Conservation (phyloP, 2,797 vertebrate species). For the Triplophysa bombifrons region DNA sequence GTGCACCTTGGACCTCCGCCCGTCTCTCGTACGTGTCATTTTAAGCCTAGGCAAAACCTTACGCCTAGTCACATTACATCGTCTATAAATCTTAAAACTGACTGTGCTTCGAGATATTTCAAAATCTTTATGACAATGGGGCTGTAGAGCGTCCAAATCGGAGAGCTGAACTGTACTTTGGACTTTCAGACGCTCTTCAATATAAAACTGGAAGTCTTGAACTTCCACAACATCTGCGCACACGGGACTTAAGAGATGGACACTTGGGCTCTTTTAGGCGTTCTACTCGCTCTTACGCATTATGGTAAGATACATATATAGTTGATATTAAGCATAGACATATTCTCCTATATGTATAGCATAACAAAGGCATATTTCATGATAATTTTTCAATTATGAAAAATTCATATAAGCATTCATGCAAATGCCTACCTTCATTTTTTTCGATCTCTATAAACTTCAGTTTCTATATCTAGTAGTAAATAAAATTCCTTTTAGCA, state of each 20-base stretch:
- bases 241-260: conserved; percentile 58
- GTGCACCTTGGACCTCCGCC: conserved; percentile 41
- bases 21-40: conserved; percentile 47
- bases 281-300: conserved; percentile 66
- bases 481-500: too few relatives aligned
- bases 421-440: too few relatives aligned
- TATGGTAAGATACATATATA: conserved; percentile 65
- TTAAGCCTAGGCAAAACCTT: conserved; percentile 35
- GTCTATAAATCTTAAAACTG: conserved; percentile 3
- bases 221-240: conserved; percentile 2
- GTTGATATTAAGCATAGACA: neutral
- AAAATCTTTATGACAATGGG: conserved; percentile 19
- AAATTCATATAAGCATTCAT: too few relatives aligned
- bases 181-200: conserved; percentile 61
- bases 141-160: conserved; percentile 11
- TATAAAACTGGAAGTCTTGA: conserved; percentile 57
- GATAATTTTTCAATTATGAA: too few relatives aligned
- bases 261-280: conserved; percentile 61
- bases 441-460: too few relatives aligned
- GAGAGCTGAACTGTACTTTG: conserved; percentile 53
- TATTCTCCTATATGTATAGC: neutral
- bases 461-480: too few relatives aligned
- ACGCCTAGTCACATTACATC: neutral
- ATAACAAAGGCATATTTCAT: too few relatives aligned
- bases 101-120: neutral